Percentiles rank a stretch among this genome's conserved stretches.
Conservation (phyloP, 2,888 invertebrate genomes). For the Strigamia transsilvanica region DNA sequence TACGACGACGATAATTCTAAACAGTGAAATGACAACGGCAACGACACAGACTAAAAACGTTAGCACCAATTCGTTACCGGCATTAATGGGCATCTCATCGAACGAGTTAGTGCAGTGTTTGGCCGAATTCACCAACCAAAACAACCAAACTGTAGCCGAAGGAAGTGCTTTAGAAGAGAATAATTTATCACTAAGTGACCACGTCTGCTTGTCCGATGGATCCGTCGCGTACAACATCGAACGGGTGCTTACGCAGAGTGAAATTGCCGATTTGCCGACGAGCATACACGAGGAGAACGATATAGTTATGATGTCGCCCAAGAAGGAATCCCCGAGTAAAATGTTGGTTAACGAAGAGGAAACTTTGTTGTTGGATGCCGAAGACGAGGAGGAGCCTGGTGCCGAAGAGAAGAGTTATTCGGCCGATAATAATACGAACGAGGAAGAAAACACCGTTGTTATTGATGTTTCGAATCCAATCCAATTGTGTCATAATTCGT, state of each 20-base stretch:
- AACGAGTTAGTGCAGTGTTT: conserved; percentile 14
- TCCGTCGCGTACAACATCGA: conserved; percentile 1
- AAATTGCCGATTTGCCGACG: neutral
- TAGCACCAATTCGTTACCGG: neutral
- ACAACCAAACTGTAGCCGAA: conserved; percentile 12
- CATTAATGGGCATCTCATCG: conserved; percentile 1
- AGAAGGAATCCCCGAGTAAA: neutral
- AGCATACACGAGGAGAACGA: neutral
- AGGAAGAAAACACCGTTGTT: conserved; percentile 57
- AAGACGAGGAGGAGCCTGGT: neutral
- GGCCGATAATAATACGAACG: conserved; percentile 42
- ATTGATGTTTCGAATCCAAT: conserved; percentile 59
- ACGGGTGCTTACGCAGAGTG: neutral
- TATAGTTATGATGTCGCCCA: neutral
- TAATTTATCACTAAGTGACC: conserved; percentile 15
- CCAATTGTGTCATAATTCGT: conserved; percentile 59
- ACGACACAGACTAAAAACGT: neutral
- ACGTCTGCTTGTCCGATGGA: conserved; percentile 11
- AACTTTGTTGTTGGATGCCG: neutral
- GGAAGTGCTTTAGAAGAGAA: conserved; percentile 20
- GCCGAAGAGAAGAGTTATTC: conserved; percentile 1
- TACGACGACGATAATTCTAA: conserved; percentile 4
- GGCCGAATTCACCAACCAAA: conserved; percentile 18
- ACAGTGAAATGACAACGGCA: conserved; percentile 6
- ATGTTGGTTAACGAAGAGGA: conserved; percentile 3